phyloP scores from a whole-genome alignment of 2,113 vertebrate genomes.

The Rhinolophus sinicus region DNA sequence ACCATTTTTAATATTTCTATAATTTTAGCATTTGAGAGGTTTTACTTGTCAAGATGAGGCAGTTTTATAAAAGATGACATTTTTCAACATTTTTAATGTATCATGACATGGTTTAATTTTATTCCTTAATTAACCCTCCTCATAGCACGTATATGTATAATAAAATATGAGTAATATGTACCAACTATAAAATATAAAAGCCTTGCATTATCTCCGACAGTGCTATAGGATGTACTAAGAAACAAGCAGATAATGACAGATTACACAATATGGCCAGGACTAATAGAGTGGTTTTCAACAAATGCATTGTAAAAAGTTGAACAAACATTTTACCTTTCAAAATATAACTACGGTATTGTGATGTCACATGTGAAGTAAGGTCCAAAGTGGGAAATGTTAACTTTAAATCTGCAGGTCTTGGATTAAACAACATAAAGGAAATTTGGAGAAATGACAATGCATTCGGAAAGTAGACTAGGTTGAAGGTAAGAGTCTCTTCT shows the following conservation, averaged over 20 bases:
- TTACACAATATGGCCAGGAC: neutral
- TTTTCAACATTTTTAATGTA: slow-evolving; percentile 29
- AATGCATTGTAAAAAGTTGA: neutral
- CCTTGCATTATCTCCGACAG: neutral
- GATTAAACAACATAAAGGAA: slow-evolving; percentile 48
- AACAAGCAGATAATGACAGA: neutral
- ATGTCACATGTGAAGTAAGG: neutral
- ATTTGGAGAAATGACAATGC: slow-evolving; percentile 66
- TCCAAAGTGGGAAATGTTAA: slow-evolving; percentile 6
- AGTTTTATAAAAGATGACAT: neutral
- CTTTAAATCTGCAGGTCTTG: slow-evolving; percentile 10
- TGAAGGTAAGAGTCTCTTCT: slow-evolving; percentile 52
- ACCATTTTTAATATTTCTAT: neutral
- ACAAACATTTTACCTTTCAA: neutral
- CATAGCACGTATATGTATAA: neutral
- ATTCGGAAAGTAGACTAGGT: slow-evolving; percentile 33
- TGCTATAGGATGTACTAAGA: slow-evolving; percentile 30
- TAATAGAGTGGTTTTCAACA: neutral
- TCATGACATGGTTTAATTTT: neutral
- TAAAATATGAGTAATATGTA: neutral
- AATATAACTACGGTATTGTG: neutral
- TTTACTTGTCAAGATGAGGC: neutral
- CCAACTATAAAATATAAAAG: slow-evolving; percentile 11
- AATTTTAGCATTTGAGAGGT: slow-evolving; percentile 15
- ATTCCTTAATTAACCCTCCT: neutral